Evolutionary conservation across 2,113 vertebrate species (phyloP), one percentile per base, ranked within the genome.

Genomic region (Amblyornis subalaris): DNA sequence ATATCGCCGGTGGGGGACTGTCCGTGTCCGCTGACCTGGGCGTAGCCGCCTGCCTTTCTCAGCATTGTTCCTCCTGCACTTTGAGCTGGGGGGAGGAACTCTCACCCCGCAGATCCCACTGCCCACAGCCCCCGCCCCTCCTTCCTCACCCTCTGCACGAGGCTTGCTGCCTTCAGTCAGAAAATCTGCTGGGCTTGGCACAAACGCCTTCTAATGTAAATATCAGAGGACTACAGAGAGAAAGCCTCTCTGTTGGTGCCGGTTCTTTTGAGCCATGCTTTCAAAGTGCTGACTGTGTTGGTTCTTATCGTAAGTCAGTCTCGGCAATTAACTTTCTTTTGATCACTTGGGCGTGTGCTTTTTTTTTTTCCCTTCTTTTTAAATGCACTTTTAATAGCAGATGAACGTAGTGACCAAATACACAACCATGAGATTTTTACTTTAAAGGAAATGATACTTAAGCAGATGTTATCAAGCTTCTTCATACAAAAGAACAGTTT

Each of bases 11-110:
- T 65, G 71, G 93, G 53, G 70, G 50, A 78, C 50, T 67, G 38
- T n/a, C 69, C 5, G 3, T 86, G 58, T 67, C 40, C 4, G 6
- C 64, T 94, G 96, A 97, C 97, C 96, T 94, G 96, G 96, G 97
- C 9, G 96, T 96, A 80, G 61, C 91, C 12, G 5, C 67, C 61
- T 5, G 35, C 40, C 21, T 95, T 97, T 97, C 97, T 96, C 97
- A 97, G 94, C 94, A 97, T 97, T 98, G 97, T 98, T 98, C 35
- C 75, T 92, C 72, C 50, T 48, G 18, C 80, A 58, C 90, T 47
- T 54, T 60, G 83, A 92, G 90, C 90, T 53, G n/a, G 90, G 44
- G 66, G 92, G 61, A 97, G 96, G 96, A 97, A 97, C 94, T 96
- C 95, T 96, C 91, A 88, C 35, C 48, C 51, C 1, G 35, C 4